Base-by-base conservation (phyloP, 1,140 invertebrate genomes). In the Drosophila orena region DNA sequence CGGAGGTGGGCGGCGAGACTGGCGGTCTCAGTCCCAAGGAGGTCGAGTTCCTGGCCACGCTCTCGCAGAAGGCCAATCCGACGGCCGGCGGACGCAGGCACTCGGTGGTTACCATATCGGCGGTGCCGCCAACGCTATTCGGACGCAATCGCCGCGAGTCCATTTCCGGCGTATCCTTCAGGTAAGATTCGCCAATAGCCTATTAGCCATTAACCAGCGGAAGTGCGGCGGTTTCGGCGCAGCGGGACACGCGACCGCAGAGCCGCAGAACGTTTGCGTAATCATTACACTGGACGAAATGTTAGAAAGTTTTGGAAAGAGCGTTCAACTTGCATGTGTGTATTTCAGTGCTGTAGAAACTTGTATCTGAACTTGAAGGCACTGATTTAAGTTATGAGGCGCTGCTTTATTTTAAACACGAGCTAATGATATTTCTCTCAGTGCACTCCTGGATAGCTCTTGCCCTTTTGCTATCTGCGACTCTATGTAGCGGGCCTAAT, bases 41-140 rank as follows among this genome's bases (percentile, higher is more conserved):
- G 90, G 95, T 96, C 0, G 96, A 96, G 3, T 97, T 97, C 88
- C 91, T 97, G 56, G 96, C 96, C 55, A 92, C 93, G 79, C 88
- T 93, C 61, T 92, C 86, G 65, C 85, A 92, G 62, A 92, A 89
- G 75, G 65, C 68, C 58, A 81, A 84, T 74, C 89, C 96, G 1
- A 93, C 95, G 53, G 93, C 95, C 0, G 96, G 96, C 1, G 96
- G 96, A 0, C 93, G 96, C 59, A 94, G 96, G 56, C 96, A 97
- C 91, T 97, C 96, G 20, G 96, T 97, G 44, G 96, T 97, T 10
- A 97, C 96, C 58, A 97, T 97, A 79, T 96, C 96, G 5, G 94
- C 94, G 79, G 95, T 96, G 40, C 96, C 96, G 11, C 93, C 95
- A 40, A 94, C 95, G 11, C 91, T 97, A 2, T 97, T 97, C 68